Evolutionary conservation across 2,797 vertebrate genomes (phyloP), one percentile per base, ranked within the genome.

Genomic region (Lates japonicus): DNA sequence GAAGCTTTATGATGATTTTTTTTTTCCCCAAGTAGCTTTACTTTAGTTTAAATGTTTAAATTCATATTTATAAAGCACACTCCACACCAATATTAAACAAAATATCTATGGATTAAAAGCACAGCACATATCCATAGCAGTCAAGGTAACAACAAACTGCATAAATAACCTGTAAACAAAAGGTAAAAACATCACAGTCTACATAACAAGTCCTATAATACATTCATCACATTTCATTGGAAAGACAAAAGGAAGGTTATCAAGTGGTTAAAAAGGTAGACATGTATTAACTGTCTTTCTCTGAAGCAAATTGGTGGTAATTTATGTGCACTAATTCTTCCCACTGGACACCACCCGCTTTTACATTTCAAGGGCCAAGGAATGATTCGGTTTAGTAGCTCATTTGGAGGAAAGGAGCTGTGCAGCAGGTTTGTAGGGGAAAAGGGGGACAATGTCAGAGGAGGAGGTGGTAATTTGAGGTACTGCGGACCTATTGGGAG

Each of bases 301-400:
- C 55, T 80, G 60, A 67, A 76, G 68, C 68, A 77, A 86, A 92
- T 12, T 84, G 51, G 64, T 63, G 57, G 29, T 83, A 76, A 93
- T 90, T 90, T 85, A 83, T 68, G 61, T 85, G 85, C 46, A 62
- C 2, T 80, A 73, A 87, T 80, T 83, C 72, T 88, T 60, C 82
- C 90, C 90, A 92, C 89, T 94, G 94, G 94, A 95, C 93, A 95
- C 89, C 94, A 94, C 80, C 87, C 89, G 89, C 87, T 94, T 89
- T 84, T 69, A 67, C 48, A 87, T 90, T 86, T 91, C 76, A 81
- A 88, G 78, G 81, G 77, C 74, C 66, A 67, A 83, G 62, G 55
- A 79, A 76, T 17, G 67, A 76, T 82, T 80, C 19, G 22, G 31
- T 70, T 78, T 46, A 60, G 63, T 4, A 59, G 51, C 63, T 69